Base-by-base conservation (phyloP, 1,140 invertebrate genomes). In the Periplaneta americana region DNA sequence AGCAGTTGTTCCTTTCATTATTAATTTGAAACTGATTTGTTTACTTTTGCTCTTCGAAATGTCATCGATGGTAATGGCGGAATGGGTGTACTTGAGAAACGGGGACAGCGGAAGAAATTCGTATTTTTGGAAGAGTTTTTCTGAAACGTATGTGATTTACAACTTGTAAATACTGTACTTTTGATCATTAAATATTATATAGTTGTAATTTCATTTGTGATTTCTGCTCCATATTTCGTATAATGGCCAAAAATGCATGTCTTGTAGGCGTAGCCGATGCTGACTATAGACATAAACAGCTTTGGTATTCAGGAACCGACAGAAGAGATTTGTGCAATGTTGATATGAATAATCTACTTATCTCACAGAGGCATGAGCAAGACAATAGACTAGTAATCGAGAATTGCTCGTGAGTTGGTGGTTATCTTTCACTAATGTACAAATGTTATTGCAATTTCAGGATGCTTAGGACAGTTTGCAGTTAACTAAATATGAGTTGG, bases 401-500 rank as follows among this genome's bases (percentile, higher is more conserved):
- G n/a, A n/a, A n/a, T n/a, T n/a, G n/a, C n/a, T n/a, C n/a, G 48
- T 66, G 22, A 66, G 28, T 66, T 28, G 6, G 11, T 66, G 48
- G 22, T 66, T 8, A 66, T 9, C 48, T 66, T 66, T 11, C 28
- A 9, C 28, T 66, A 66, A 66, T 66, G n/a, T 66, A n/a, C 28
- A 11, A 22, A n/a, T 66, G 18, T 22, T 66, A 11, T n/a, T 66
- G 5, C 11, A 15, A 66, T 66, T 66, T n/a, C 48, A 66, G 48
- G 48, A 66, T 66, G 48, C n/a, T 9, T 66, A 66, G 48, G 28
- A 66, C 48, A 28, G 48, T 66, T 66, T 28, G 22, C 6, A 66
- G 22, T 28, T 57, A 76, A 34, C 48, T 2, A 75, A 83, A 79
- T 15, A 87, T 87, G 86, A 86, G 84, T 84, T 87, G 86, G 86